These are phyloP conservation scores for Kryptolebias ocellatus DNA, from an alignment of 2,797 vertebrate genomes.

Conservation along the genomic window DNA sequence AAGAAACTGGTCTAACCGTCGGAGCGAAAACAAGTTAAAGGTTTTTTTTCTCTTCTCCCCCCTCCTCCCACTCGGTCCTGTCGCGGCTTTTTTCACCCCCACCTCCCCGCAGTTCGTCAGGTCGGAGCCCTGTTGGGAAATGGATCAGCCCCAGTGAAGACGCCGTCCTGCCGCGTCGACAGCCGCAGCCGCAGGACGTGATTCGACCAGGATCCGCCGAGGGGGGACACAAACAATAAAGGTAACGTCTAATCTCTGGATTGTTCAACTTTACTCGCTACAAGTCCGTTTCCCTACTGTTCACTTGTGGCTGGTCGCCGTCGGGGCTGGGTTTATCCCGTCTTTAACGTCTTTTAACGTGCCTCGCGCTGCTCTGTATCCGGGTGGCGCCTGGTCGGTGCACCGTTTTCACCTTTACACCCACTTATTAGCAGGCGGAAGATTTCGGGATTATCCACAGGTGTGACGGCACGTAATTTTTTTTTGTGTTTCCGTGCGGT, in stretches of 20 bases:
- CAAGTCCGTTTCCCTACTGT: neutral
- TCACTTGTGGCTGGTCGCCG: constrained; percentile 20
- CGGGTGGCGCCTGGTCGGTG: constrained; percentile 44
- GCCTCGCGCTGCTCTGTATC: constrained; percentile 45
- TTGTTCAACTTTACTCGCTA: constrained; percentile 22
- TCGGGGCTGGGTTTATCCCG: too few relatives aligned
- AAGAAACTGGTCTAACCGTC: constrained; percentile 3
- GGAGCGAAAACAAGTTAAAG: constrained; percentile 16
- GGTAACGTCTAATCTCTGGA: constrained; percentile 39
- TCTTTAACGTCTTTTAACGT: neutral
- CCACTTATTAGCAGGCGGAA: constrained; percentile 15
- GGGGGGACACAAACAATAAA: constrained; percentile 3
- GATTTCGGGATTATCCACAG: constrained; percentile 57
- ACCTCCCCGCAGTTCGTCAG: constrained; percentile 37
- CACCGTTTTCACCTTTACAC: constrained; percentile 37
- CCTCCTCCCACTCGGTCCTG: constrained; percentile 12
- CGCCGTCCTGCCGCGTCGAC: constrained; percentile 31
- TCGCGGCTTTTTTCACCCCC: neutral
- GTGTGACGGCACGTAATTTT: constrained; percentile 35
- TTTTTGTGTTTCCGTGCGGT: too few relatives aligned
- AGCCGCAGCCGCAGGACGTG: constrained; percentile 45
- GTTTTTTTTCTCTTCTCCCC: neutral
- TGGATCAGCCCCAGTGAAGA: constrained; percentile 58
- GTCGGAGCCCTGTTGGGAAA: constrained; percentile 61
- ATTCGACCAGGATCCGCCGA: constrained; percentile 39